A percentile compares a stretch with the other conserved stretches of the same genome.
phyloP scores from a whole-genome alignment of 92 coral and sea anemone species.

The Zoanthus sansibaricus region DNA sequence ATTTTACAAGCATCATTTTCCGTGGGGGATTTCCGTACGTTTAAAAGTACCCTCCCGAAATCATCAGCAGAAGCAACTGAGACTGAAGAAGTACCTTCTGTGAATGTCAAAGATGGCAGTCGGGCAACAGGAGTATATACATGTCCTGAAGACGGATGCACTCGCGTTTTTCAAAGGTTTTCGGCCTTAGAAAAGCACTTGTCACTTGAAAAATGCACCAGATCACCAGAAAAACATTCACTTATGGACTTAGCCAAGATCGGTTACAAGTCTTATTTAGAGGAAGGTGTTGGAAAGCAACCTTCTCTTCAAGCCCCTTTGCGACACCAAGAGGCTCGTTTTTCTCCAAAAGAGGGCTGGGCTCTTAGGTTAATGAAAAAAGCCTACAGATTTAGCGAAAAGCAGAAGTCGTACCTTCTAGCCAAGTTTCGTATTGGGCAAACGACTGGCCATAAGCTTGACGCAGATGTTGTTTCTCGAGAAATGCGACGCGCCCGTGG shows the following conservation, averaged over 20 bases:
- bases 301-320: constrained; percentile 48
- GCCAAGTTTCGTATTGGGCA: constrained; percentile 62
- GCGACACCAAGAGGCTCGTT: constrained; percentile 37
- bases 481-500: constrained; percentile 58
- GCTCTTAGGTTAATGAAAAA: constrained; percentile 50
- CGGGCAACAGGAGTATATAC: constrained; percentile 47
- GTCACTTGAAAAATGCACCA: constrained; percentile 62
- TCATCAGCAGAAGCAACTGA: constrained; percentile 2
- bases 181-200: constrained; percentile 67
- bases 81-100: constrained; percentile 31
- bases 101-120: constrained; percentile 6
- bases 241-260: constrained; percentile 66
- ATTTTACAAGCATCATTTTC: constrained; percentile 35
- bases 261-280: constrained; percentile 45
- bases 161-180: constrained; percentile 60
- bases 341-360: constrained; percentile 50
- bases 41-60: constrained; percentile 22
- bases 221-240: constrained; percentile 55
- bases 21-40: constrained; percentile 35
- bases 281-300: constrained; percentile 55
- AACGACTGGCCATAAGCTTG: constrained; percentile 56
- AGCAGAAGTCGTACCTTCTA: constrained; percentile 36
- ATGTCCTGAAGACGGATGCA: constrained; percentile 58
- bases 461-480: constrained; percentile 49
- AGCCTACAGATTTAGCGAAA: constrained; percentile 52